Conservation (phyloP, 2,113 vertebrate species). For the Thymallus thymallus region DNA sequence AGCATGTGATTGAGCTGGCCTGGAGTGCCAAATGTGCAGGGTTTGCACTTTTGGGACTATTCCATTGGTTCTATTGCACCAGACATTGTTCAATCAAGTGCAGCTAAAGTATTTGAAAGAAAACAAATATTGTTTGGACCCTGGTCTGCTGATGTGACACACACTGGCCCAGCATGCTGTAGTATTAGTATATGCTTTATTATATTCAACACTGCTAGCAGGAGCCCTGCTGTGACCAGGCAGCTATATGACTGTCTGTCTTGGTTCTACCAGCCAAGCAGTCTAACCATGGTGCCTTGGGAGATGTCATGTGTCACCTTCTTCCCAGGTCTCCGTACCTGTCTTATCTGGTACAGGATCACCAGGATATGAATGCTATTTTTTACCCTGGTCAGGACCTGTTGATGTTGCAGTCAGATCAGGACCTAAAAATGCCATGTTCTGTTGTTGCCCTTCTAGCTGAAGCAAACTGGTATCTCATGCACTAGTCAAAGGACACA, state of each 20-base stretch:
- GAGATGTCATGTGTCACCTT: conserved; percentile 43
- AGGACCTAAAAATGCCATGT: background rate
- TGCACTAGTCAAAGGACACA: background rate
- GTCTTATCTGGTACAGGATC: conserved; percentile 31
- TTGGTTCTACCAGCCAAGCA: conserved; percentile 34
- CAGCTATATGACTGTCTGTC: conserved; percentile 4
- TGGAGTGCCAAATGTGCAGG: too few species aligned
- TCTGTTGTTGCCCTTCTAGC: background rate
- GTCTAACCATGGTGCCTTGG: conserved; percentile 43
- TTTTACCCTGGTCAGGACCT: background rate
- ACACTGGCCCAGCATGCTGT: too few species aligned
- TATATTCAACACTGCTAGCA: background rate
- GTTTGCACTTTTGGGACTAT: too few species aligned
- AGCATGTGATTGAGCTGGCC: too few species aligned
- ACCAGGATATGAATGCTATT: conserved; percentile 6
- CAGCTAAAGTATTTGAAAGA: too few species aligned
- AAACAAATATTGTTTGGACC: too few species aligned
- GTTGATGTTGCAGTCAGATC: background rate
- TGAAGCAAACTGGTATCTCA: background rate
- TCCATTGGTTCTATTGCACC: too few species aligned
- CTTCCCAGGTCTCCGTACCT: conserved; percentile 1
- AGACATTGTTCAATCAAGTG: too few species aligned
- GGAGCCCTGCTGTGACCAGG: background rate
- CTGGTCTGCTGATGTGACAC: too few species aligned
- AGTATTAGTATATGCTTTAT: too few species aligned